These are phyloP conservation scores for Nibea coibor DNA, from an alignment of 2,113 vertebrate genomes.

Conservation along the genomic window DNA sequence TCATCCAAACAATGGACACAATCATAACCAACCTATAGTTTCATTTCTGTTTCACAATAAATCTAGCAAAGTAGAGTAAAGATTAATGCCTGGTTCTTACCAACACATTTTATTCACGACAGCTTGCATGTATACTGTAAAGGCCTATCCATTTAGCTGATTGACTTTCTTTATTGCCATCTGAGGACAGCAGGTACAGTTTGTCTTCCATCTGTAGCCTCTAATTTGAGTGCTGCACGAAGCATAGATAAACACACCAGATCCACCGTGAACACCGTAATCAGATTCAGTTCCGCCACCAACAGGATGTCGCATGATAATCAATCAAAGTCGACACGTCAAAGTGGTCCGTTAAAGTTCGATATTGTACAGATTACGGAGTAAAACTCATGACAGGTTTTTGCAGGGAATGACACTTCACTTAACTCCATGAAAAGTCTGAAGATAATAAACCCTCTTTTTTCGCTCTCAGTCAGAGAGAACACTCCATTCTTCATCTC, in stretches of 20 bases:
- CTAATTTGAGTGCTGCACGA: slow-evolving; percentile 4
- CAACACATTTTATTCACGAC: neutral
- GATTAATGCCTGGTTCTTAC: neutral
- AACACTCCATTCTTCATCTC: neutral
- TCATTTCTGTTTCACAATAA: neutral
- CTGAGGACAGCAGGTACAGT: neutral
- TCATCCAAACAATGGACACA: neutral
- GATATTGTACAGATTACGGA: neutral
- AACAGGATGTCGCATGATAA: neutral
- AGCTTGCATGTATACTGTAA: neutral
- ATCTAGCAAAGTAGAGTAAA: neutral
- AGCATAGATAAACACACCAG: neutral
- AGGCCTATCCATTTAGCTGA: slow-evolving; percentile 11
- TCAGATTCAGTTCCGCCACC: neutral
- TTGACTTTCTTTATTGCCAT: slow-evolving; percentile 12
- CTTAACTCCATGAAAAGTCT: neutral
- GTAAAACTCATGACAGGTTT: neutral
- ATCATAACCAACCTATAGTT: neutral
- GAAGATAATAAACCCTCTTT: neutral
- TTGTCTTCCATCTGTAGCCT: slow-evolving; percentile 20
- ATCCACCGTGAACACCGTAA: slow-evolving; percentile 13
- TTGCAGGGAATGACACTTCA: neutral
- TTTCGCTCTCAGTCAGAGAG: neutral
- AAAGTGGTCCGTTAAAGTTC: neutral
- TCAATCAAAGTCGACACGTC: neutral